Percentiles rank a stretch among this genome's conserved stretches.
Conservation (phyloP, 2,888 invertebrate species). For the Tetranychus truncatus region DNA sequence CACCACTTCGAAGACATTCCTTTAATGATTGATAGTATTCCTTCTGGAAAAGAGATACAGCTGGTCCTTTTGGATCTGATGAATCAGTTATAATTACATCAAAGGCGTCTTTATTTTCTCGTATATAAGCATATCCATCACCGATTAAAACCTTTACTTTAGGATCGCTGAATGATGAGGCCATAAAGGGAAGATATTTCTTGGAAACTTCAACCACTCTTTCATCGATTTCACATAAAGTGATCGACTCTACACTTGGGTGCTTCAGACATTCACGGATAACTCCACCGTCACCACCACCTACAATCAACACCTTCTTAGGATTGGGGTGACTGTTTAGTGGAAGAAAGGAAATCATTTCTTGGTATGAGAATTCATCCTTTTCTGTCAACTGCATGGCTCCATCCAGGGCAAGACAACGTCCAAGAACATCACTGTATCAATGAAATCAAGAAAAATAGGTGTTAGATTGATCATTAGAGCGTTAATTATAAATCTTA, state of each 20-base stretch:
- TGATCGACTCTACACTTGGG: constrained; percentile 62
- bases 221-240: constrained; percentile 85
- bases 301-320: constrained; percentile 64
- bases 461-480: background rate
- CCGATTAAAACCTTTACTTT: constrained; percentile 66
- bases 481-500: constrained; percentile 33
- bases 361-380: constrained; percentile 95
- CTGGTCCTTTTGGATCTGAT: constrained; percentile 75
- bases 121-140: constrained; percentile 89
- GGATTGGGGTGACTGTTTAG: constrained; percentile 77
- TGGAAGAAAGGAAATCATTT: constrained; percentile 89
- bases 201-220: constrained; percentile 73
- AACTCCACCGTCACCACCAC: constrained; percentile 95
- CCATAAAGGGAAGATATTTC: constrained; percentile 19
- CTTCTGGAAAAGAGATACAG: constrained; percentile 51
- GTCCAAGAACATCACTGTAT: constrained; percentile 54
- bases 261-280: constrained; percentile 87
- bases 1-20: constrained; percentile 58
- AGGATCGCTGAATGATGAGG: constrained; percentile 40
- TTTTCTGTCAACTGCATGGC: constrained; percentile 88
- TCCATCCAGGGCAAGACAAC: constrained; percentile 72
- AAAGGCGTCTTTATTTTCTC: constrained; percentile 57
- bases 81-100: constrained; percentile 98
- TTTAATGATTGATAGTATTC: constrained; percentile 67
- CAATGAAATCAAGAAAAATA: background rate